Base-by-base conservation (phyloP, 2,888 invertebrate genomes). In the Dryocosmus kuriphilus region DNA sequence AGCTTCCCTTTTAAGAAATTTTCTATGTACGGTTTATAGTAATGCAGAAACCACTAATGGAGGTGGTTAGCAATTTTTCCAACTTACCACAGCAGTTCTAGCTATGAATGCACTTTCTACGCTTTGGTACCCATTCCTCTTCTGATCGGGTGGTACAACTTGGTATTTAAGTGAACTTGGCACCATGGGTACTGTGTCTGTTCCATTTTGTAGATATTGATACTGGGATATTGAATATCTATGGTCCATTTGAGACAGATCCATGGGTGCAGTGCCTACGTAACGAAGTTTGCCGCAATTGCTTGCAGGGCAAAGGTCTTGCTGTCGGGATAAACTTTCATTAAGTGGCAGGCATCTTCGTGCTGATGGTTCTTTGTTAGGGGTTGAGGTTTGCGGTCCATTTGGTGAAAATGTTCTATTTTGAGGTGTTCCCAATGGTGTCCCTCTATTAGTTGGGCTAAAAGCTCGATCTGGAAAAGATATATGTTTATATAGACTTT, bases 51-150 rank as follows among this genome's bases (percentile, higher is more conserved):
- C 35, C 32, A 35, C 35, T 63, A 57, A 57, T 57, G 3, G 57
- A 22, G 11, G 24, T 2, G 57, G 24, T 57, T 60, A 46, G 9
- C 24, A 67, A 67, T 46, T 57, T 35, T n/a, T 57, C 60, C 57
- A 11, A 89, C 91, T 89, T 79, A 91, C 91, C 61, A 91, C 91
- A 6, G 91, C 91, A 11, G 91, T 91, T 82, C 91, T 87, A 0
- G 91, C 91, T 67, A 91, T 89, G 79, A 91, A 91, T n/a, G 91
- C 91, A 77, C 89, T 90, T 75, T 91, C 91, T n/a, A 91, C 89
- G 79, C 86, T 89, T 67, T 88, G 86, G 62, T 89, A 90, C 8
- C 82, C 86, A 55, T 71, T 84, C 63, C 87, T 81, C 67, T 85
- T 87, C 65, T 88, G 87, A 38, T 86, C 83, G 2, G 84, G 77